phyloP scores from a whole-genome alignment of 2,113 vertebrate species.

The Petrocephalus microphthalmus region DNA sequence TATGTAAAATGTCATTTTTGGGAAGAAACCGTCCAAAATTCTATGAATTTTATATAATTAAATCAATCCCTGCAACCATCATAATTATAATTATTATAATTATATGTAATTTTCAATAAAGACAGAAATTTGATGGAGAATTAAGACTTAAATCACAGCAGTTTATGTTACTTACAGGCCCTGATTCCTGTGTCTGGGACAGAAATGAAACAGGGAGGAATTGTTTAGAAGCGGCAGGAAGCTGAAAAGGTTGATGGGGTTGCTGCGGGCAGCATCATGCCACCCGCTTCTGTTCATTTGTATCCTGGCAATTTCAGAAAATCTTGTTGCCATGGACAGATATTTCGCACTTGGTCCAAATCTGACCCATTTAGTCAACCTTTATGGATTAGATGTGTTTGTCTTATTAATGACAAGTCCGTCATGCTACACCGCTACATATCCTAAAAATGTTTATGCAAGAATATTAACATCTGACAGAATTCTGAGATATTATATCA shows the following conservation, averaged over 20 bases:
- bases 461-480: not conserved
- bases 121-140: not conserved
- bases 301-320: not conserved
- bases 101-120: not conserved
- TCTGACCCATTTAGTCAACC: not conserved
- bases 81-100: not conserved
- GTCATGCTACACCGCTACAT: not conserved
- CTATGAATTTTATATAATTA: not conserved
- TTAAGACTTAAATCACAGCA: not conserved
- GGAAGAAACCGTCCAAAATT: not conserved
- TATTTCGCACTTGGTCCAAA: not conserved
- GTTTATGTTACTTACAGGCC: not conserved
- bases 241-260: not conserved
- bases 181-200: not conserved
- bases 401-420: not conserved
- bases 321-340: constrained; percentile 2
- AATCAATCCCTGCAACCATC: not conserved
- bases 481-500: not conserved
- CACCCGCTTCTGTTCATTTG: not conserved
- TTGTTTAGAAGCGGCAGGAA: not conserved
- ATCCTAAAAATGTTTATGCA: not conserved
- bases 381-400: not conserved
- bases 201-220: not conserved
- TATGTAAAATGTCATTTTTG: not conserved
- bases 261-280: not conserved